A percentile compares a stretch with the other conserved stretches of the same genome.
These are phyloP conservation scores for Mercenaria mercenaria DNA, from an alignment of 1,140 invertebrate species.

Conservation along the genomic window DNA sequence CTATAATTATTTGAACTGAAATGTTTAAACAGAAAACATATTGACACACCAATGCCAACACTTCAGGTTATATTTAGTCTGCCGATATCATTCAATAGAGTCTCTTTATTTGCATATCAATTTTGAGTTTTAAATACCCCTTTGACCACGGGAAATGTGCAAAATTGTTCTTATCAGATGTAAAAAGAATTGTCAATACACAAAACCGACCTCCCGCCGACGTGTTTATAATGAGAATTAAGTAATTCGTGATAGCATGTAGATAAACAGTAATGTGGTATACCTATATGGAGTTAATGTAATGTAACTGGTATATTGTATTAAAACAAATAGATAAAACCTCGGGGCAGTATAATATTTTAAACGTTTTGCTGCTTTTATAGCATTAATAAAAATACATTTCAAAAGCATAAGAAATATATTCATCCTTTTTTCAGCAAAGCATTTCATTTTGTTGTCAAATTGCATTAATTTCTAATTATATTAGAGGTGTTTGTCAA, in stretches of 20 bases:
- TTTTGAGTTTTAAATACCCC: not conserved
- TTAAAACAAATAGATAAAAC: not conserved
- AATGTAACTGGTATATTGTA: not conserved
- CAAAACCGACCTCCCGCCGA: not conserved
- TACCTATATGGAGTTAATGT: not conserved
- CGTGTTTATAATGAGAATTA: not conserved
- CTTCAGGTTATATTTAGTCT: constrained; percentile 1
- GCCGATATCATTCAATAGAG: not conserved
- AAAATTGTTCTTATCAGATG: constrained; percentile 14
- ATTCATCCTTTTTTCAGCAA: no score
- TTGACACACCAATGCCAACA: not conserved
- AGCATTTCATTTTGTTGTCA: no score
- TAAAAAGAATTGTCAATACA: not conserved
- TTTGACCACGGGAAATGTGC: constrained; percentile 6
- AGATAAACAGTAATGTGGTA: not conserved
- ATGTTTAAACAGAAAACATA: not conserved
- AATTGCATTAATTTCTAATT: no score
- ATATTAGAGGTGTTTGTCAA: no score
- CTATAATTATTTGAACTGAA: not conserved
- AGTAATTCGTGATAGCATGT: not conserved
- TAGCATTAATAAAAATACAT: no score
- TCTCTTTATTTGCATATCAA: constrained; percentile 22
- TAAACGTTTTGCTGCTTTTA: no score
- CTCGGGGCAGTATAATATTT: not conserved
- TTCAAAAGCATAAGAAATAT: no score